Evolutionary conservation across 2,888 invertebrate species (phyloP).

Genomic region (Acleris emargana): DNA sequence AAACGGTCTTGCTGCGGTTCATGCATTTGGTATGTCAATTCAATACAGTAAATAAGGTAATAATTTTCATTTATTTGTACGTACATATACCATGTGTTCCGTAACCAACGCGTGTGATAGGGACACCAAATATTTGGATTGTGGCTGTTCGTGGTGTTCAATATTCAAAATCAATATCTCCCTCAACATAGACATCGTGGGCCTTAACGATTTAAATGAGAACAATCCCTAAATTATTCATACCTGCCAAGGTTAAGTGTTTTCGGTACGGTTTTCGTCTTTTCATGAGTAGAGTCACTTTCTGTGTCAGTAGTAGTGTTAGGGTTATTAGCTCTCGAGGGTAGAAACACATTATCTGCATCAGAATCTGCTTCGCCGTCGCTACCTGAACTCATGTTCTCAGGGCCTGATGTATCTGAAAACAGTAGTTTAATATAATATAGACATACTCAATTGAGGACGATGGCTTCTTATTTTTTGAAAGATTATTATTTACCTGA

Average conservation of each 20-base stretch:
- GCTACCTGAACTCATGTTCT: slow-evolving; percentile 82
- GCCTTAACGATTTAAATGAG: no score
- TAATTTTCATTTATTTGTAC: no score
- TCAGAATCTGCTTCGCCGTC: slow-evolving; percentile 79
- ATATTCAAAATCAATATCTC: no score
- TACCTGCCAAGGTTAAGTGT: slow-evolving; percentile 78
- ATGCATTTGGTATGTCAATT: not conserved
- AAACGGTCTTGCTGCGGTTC: not conserved
- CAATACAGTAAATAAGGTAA: no score
- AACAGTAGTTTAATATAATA: not conserved
- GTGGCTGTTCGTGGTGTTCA: no score
- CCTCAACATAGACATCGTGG: no score
- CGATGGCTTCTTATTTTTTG: not conserved
- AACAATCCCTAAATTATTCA: not conserved
- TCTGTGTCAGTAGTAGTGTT: slow-evolving; percentile 52
- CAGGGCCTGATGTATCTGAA: slow-evolving; percentile 86
- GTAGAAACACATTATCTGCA: slow-evolving; percentile 78
- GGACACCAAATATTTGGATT: no score
- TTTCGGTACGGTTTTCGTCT: slow-evolving; percentile 69
- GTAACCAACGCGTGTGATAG: no score
- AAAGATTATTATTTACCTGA: slow-evolving; percentile 53
- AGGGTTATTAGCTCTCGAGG: slow-evolving; percentile 69
- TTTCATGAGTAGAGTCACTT: slow-evolving; percentile 52
- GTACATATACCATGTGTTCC: no score
- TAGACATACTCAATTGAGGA: no score